Evolutionary conservation across 2,113 vertebrate species (phyloP).

Genomic region (Pavo muticus): DNA sequence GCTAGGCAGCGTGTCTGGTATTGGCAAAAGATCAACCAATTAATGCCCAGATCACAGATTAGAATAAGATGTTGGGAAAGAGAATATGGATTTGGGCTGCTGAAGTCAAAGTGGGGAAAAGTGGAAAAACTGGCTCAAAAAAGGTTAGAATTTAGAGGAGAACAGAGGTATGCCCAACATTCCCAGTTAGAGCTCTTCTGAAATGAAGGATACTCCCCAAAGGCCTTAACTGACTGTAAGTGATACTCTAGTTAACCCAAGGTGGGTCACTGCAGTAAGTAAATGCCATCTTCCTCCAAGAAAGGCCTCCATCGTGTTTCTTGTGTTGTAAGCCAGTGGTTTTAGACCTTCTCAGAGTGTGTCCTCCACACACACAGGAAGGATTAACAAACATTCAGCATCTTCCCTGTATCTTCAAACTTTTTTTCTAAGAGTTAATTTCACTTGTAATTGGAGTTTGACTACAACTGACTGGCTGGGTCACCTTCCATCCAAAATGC

Average conservation of each 20-base stretch:
- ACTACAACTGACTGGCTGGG: neutral
- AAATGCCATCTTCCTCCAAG: neutral
- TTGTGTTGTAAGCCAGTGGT: neutral
- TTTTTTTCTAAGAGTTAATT: neutral
- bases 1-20: neutral
- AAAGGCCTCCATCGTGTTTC: accelerated
- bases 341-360: neutral
- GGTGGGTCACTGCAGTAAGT: neutral
- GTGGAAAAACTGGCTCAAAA: neutral
- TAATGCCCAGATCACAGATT: neutral
- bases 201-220: neutral
- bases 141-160: neutral
- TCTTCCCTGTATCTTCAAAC: neutral
- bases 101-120: neutral
- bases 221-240: neutral
- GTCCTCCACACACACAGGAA: too few relatives aligned
- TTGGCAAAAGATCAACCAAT: neutral
- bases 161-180: neutral
- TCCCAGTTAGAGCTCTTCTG: neutral
- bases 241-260: neutral
- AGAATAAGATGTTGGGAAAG: neutral
- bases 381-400: neutral
- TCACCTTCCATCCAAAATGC: constrained; percentile 31
- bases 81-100: neutral
- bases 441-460: neutral